Base-by-base conservation (phyloP, 2,797 vertebrate genomes). In the Pelochelys cantorii region DNA sequence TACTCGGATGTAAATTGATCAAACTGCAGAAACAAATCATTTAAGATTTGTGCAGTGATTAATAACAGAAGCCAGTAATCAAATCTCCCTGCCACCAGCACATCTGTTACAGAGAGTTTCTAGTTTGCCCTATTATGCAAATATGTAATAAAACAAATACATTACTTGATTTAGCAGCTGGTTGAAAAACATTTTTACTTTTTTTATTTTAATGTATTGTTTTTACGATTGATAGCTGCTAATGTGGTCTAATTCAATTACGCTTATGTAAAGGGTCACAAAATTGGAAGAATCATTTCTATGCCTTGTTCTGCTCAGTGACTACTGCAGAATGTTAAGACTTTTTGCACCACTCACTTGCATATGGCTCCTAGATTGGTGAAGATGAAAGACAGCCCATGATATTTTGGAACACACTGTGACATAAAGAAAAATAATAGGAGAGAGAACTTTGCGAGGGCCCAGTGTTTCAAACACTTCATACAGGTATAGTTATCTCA, bases 1-100 rank as follows among this genome's bases (percentile, higher is more conserved):
- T 83, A 91, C 94, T 97, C 82, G 96, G 96, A 97, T 95, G 93
- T 96, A 98, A 98, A 98, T 97, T 98, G 97, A 98, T 98, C 97
- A 98, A 97, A 97, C 93, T 95, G 96, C 97, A 97, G 97, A 98
- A 98, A 98, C 96, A 98, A 98, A 98, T 98, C 97, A 98, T 98
- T 98, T 98, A 98, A 98, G 97, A 98, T 98, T 98, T 98, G 97
- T 97, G 96, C 94, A 97, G 97, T 98, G 98, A 98, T 98, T 98
- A 98, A 98, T 98, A 98, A 98, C 95, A 97, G 95, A 97, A 97
- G 97, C 95, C 94, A 97, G 97, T 98, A 98, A 98, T 98, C 97
- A 98, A 98, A 98, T 98, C 94, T 98, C 92, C 96, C 95, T 96
- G 96, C 97, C 97, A 98, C 97, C 92, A 97, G 88, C 98, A 97